Base-by-base conservation (phyloP, 2,797 vertebrate genomes). In the Anolis apletophallus region DNA sequence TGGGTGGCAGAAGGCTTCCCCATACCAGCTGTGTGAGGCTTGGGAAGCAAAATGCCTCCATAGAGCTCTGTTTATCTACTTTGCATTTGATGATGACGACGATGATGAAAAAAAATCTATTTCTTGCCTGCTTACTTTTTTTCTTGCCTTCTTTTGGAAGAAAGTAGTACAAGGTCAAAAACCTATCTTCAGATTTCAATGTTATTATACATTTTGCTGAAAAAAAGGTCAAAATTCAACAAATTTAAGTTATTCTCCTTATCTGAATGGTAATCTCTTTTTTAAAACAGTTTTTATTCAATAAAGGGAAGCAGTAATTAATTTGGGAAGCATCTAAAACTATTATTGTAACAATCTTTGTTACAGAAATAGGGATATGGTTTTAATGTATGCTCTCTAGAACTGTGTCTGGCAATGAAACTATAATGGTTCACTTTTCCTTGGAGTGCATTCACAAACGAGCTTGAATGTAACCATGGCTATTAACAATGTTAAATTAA, bases 401-500 rank as follows among this genome's bases (percentile, higher is more conserved):
- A 23, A 36, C 40, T 67, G 16, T 2, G 88, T 88, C 85, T 88
- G 69, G 71, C 91, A 80, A 14, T 36, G 21, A 81, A 69, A 76
- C 69, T 57, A 69, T 3, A 86, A 74, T 87, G 7, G 83, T 23
- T 34, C 85, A 1, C 1, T 54, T 61, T 67, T 90, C 85, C 78
- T 87, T 85, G 64, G 57, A 87, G 17, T 71, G 0, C 7, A 59
- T 89, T 88, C 79, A 85, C 73, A 90, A 87, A 88, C 52, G 36
- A 10, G 29, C 68, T 92, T 91, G 71, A 32, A 57, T 79, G 26
- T 59, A 88, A 52, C 40, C 81, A 32, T 29, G 68, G 85, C 64
- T 12, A 84, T 80, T 81, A 93, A 81, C 50, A 13, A 34, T 77
- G 40, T 13, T 87, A 83, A 90, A 85, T 80, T 85, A 87, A 74